phyloP scores from a whole-genome alignment of 1,140 invertebrate genomes.

The Gerris buenoi region DNA sequence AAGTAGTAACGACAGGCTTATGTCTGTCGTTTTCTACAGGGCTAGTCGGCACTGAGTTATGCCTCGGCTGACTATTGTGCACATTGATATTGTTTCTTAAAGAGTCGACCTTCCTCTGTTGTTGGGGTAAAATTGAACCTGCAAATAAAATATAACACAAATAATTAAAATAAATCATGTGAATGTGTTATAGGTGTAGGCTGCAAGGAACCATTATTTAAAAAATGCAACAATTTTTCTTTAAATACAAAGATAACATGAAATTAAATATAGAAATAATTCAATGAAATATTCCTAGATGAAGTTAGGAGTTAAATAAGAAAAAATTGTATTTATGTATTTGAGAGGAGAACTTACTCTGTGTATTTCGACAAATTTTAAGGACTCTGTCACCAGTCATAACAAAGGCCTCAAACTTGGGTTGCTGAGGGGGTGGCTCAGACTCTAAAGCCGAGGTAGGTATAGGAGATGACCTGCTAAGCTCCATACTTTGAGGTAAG shows the following conservation, averaged over 20 bases:
- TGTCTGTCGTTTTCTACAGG: constrained; percentile 41
- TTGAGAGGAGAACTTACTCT: constrained; percentile 32
- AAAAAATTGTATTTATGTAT: not conserved
- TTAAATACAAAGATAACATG: not conserved
- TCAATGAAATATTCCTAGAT: not conserved
- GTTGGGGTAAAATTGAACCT: constrained; percentile 36
- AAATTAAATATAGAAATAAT: not conserved
- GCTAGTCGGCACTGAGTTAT: constrained; percentile 66
- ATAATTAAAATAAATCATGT: not conserved
- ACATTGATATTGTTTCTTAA: constrained; percentile 35
- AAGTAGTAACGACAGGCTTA: constrained; percentile 16
- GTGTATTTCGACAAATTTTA: constrained; percentile 66
- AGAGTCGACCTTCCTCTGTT: constrained; percentile 47
- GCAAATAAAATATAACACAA: constrained; percentile 1
- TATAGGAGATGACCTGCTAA: not conserved
- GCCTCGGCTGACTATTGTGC: constrained; percentile 32
- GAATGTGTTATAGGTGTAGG: no score
- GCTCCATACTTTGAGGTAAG: not conserved
- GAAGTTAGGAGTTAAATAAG: not conserved
- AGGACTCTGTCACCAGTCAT: constrained; percentile 94
- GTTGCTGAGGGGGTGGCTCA: constrained; percentile 20
- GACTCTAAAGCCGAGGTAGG: constrained; percentile 13
- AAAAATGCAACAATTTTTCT: no score
- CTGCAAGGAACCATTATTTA: no score
- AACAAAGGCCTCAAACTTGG: constrained; percentile 79